These are phyloP conservation scores for Elgaria multicarinata DNA, from an alignment of 2,113 vertebrate genomes.

Conservation along the genomic window DNA sequence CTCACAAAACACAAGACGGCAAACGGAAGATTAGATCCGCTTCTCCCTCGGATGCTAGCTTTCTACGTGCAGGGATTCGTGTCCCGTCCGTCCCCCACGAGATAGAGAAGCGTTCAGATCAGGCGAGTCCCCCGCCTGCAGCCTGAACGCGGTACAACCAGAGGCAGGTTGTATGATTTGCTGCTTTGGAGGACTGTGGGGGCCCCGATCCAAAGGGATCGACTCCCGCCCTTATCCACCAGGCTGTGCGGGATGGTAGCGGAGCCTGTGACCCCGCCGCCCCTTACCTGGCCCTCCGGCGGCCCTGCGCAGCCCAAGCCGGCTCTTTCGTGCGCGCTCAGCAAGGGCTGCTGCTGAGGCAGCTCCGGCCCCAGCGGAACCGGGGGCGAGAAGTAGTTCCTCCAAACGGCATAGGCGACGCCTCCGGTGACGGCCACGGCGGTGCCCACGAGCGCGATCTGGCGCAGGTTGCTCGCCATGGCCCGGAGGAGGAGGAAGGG, in stretches of 20 bases:
- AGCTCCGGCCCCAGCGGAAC: neutral
- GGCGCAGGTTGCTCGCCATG: slow-evolving; percentile 35
- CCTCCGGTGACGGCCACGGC: slow-evolving; percentile 1
- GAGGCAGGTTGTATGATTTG: neutral
- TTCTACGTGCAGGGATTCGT: neutral
- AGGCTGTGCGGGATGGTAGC: neutral
- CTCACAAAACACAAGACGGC: neutral
- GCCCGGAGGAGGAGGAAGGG: neutral
- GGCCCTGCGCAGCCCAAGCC: neutral
- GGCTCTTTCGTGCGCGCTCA: slow-evolving; percentile 13
- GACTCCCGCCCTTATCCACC: too few relatives aligned
- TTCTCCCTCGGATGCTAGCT: neutral
- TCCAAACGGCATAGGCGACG: slow-evolving; percentile 14
- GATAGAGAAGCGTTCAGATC: neutral
- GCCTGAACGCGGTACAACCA: neutral
- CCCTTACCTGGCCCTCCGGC: neutral
- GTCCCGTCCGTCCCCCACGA: neutral
- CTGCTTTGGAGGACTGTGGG: neutral
- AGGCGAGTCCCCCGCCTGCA: neutral
- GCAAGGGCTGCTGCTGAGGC: neutral
- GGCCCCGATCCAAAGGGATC: neutral
- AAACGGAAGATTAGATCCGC: neutral
- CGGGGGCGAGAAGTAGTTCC: neutral
- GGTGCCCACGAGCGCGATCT: slow-evolving; percentile 1
- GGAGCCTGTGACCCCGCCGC: neutral